Evolutionary conservation across 1,140 invertebrate species (phyloP).

Genomic region (Teleopsis dalmanni): DNA sequence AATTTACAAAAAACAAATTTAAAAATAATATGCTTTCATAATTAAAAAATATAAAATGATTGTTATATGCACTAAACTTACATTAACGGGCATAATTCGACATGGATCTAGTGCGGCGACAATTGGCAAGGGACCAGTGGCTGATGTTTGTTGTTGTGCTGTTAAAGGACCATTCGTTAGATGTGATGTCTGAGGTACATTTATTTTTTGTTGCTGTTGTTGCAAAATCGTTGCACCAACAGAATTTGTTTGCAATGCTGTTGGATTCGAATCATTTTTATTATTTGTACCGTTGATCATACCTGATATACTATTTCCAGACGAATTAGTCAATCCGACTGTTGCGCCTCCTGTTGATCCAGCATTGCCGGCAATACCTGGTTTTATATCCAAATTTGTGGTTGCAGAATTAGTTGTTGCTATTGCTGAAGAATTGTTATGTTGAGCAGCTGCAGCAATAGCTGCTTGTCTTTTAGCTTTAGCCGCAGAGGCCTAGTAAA

Average conservation of each 20-base stretch:
- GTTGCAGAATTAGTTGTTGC: constrained; percentile 5
- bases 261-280: constrained; percentile 8
- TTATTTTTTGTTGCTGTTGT: constrained; percentile 4
- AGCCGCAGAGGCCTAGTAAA: constrained; percentile 31
- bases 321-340: constrained; percentile 22
- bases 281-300: constrained; percentile 16
- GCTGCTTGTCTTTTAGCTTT: constrained; percentile 38
- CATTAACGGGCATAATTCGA: constrained; percentile 43
- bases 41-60: background rate
- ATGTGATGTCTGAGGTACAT: background rate
- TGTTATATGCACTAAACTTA: constrained; percentile 15
- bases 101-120: constrained; percentile 42
- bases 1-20: background rate
- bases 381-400: constrained; percentile 6
- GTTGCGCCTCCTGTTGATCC: constrained; percentile 26
- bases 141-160: constrained; percentile 22
- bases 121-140: constrained; percentile 38
- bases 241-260: constrained; percentile 2
- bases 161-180: background rate
- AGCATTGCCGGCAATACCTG: constrained; percentile 17
- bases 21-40: background rate
- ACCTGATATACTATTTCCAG: constrained; percentile 4
- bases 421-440: constrained; percentile 16
- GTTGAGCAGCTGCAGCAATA: constrained; percentile 32
- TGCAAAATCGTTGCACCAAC: background rate